Percentiles rank a stretch among this genome's conserved stretches.
Evolutionary conservation across 30 jellyfish, hydroid and myxozoan genomes (phyloP).

Genomic region (Sanderia malayensis): DNA sequence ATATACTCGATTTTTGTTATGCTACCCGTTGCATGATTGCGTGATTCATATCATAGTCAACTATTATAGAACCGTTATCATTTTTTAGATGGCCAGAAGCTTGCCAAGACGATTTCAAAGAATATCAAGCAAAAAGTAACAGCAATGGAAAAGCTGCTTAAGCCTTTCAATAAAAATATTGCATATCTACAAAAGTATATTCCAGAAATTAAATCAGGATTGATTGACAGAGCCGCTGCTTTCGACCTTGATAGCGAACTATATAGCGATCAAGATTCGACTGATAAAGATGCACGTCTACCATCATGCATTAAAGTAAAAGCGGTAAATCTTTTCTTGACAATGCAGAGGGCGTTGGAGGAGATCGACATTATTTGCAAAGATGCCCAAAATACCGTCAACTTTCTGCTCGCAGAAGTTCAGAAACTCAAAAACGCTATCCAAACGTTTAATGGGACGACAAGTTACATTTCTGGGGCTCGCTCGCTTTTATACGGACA

Average conservation of each 20-base stretch:
- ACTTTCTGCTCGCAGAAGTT: background rate
- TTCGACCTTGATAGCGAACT: background rate
- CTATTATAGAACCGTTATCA: background rate
- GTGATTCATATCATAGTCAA: background rate
- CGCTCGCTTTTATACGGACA: background rate
- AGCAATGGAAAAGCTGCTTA: background rate
- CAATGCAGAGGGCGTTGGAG: background rate
- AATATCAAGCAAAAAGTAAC: background rate
- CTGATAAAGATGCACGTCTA: background rate
- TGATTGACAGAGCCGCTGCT: background rate
- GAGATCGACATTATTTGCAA: background rate
- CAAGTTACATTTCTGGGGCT: background rate
- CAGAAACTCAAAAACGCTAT: background rate
- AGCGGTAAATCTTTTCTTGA: background rate
- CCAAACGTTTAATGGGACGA: background rate
- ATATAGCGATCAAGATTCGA: background rate
- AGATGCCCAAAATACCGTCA: background rate
- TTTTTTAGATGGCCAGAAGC: background rate
- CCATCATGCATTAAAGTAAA: background rate
- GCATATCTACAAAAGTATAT: too few relatives aligned
- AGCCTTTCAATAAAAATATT: background rate
- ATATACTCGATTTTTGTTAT: too few relatives aligned
- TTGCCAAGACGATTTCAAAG: background rate
- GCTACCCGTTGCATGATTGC: too few relatives aligned
- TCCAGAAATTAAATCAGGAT: background rate